A percentile compares a stretch with the other conserved stretches of the same genome.
These are phyloP conservation scores for Thera britannica DNA, from an alignment of 2,888 invertebrate species.

Conservation along the genomic window DNA sequence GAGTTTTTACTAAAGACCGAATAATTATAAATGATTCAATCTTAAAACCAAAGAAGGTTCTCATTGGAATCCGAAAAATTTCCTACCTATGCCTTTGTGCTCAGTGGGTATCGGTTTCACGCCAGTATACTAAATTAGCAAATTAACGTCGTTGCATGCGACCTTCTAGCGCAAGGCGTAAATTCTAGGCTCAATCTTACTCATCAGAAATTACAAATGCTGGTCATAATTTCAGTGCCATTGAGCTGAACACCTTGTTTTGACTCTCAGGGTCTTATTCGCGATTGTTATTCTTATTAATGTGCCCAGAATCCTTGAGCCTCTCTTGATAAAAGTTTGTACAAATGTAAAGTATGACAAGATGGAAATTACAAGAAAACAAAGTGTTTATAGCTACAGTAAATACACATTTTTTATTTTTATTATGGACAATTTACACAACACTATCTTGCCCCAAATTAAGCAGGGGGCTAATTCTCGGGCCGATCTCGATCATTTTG, in stretches of 20 bases:
- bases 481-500: too few species aligned
- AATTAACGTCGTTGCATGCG: conserved; percentile 10
- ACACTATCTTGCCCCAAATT: too few species aligned
- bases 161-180: conserved; percentile 19
- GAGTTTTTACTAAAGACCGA: too few species aligned
- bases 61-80: neutral
- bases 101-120: conserved; percentile 17
- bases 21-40: neutral
- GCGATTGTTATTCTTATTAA: neutral
- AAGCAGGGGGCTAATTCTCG: too few species aligned
- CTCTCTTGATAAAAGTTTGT: neutral
- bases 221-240: conserved; percentile 22
- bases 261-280: conserved; percentile 6
- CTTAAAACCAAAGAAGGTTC: neutral
- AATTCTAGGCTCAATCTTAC: conserved; percentile 13
- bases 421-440: too few species aligned
- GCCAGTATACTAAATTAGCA: conserved; percentile 12
- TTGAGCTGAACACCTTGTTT: conserved; percentile 23
- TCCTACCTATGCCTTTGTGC: neutral
- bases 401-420: too few species aligned
- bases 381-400: neutral
- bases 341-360: neutral
- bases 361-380: neutral
- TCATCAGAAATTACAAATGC: conserved; percentile 26
- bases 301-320: neutral